Base-by-base conservation (phyloP, 2,797 vertebrate species). In the Pelodytes ibericus region DNA sequence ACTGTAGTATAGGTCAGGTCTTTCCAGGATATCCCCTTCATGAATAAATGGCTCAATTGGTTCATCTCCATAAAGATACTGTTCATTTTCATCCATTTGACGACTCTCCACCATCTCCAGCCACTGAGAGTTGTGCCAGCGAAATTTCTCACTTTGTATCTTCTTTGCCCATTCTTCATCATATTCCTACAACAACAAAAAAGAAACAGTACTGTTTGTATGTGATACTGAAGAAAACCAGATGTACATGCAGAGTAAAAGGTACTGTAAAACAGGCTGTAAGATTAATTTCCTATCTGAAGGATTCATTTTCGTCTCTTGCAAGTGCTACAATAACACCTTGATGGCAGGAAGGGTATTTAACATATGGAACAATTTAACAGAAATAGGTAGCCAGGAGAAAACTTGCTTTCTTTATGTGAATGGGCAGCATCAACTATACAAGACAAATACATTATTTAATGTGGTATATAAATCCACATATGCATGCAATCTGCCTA, bases 51-150 rank as follows among this genome's bases (percentile, higher is more conserved):
- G 89, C 67, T 96, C 96, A 26, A 93, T 89, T 11, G 82, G 87
- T 2, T 95, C 95, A 6, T 95, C 95, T 0, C 90, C 92, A 9
- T 91, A 95, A 71, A 96, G 81, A 71, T 90, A 93, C 56, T 92
- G 88, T 27, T 95, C 94, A 0, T 85, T 91, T 36, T 95, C 92
- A 5, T 96, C 95, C 93, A 94, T 84, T 82, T 93, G 91, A 3
- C 91, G 90, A 82, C 92, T 96, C 87, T 95, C 95, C 64, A 96
- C 95, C 95, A 97, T 98, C 85, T 98, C 96, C 80, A 98, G 81
- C 96, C 96, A 98, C 87, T 97, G 95, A 25, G 94, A 93, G 82
- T 98, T 98, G 86, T 96, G 94, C 94, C 94, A 95, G 62, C 95
- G 90, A 73, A 99, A 97, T 83, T 96, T 97, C 74, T 95, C 94